Evolutionary conservation across 2,888 invertebrate genomes (phyloP).

Genomic region (Hipparchia semele): DNA sequence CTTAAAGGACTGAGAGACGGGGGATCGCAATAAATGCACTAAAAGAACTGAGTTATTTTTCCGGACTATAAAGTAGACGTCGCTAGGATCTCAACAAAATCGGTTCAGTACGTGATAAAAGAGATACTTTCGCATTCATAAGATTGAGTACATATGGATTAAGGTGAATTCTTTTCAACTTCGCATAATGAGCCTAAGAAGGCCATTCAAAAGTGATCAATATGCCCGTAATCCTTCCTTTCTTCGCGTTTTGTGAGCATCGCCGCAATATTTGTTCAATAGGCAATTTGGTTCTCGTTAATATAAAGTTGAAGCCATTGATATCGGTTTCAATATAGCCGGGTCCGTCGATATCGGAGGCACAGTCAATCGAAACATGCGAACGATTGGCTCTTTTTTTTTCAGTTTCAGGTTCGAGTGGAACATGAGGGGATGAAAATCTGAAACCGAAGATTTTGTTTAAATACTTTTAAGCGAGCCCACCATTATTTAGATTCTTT

Average conservation of each 20-base stretch:
- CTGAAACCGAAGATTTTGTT: not conserved
- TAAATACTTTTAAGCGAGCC: constrained; percentile 2
- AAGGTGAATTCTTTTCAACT: not conserved
- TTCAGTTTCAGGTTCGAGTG: constrained; percentile 5
- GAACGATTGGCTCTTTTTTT: constrained; percentile 13
- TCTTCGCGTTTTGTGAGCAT: constrained; percentile 6
- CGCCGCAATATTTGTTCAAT: constrained; percentile 19
- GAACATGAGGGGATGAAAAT: not conserved
- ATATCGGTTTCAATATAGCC: constrained; percentile 19
- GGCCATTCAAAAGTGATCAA: not conserved
- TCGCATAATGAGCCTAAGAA: not conserved
- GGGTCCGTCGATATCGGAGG: constrained; percentile 4
- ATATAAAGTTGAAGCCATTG: constrained; percentile 20
- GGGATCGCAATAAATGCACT: too few species aligned
- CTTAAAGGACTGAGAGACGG: too few species aligned
- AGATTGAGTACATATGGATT: not conserved
- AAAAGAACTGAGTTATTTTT: too few species aligned
- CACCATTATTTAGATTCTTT: too few species aligned
- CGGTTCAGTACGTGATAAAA: too few species aligned
- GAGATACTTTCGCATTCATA: too few species aligned
- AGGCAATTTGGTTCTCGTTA: constrained; percentile 26
- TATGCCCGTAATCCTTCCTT: constrained; percentile 17
- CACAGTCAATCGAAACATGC: constrained; percentile 16
- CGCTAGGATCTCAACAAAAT: too few species aligned
- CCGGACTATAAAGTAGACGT: too few species aligned